Percentiles rank a stretch among this genome's conserved stretches.
Evolutionary conservation across 2,888 invertebrate species (phyloP).

Genomic region (Chorisops tibialis): DNA sequence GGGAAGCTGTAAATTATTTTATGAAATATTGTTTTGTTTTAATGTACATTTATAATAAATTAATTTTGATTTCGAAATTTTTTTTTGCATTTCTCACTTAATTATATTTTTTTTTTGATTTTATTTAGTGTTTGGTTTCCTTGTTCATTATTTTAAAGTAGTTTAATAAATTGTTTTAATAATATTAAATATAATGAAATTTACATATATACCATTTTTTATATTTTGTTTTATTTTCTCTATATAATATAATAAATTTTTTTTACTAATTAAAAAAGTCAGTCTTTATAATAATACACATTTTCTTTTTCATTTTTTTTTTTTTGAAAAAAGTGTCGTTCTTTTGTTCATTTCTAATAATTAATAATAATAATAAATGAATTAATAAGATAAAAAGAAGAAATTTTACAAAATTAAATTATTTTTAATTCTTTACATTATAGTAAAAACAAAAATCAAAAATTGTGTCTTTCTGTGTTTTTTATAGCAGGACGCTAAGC

Average conservation of each 20-base stretch:
- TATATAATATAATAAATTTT: conserved; percentile 27
- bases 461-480: too few species aligned
- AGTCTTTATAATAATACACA: conserved; percentile 32
- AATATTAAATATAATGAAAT: conserved; percentile 23
- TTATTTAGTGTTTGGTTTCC: too few species aligned
- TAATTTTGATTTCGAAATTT: not conserved
- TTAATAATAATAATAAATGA: too few species aligned
- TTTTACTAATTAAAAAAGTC: conserved; percentile 32
- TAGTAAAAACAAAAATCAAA: too few species aligned
- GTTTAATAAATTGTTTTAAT: not conserved
- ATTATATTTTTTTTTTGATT: not conserved
- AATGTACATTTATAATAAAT: not conserved
- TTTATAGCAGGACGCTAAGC: too few species aligned
- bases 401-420: too few species aligned
- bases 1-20: too few species aligned
- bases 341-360: not conserved
- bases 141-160: not conserved
- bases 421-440: too few species aligned
- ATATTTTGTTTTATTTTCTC: conserved; percentile 9
- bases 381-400: too few species aligned
- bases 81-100: not conserved
- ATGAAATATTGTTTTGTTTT: not conserved
- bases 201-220: conserved; percentile 26
- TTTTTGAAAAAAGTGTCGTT: conserved; percentile 20
- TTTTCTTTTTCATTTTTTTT: too few species aligned